Percentiles rank a stretch among this genome's conserved stretches.
These are phyloP conservation scores for Cyclophora punctaria DNA, from an alignment of 2,888 invertebrate species.

Conservation along the genomic window DNA sequence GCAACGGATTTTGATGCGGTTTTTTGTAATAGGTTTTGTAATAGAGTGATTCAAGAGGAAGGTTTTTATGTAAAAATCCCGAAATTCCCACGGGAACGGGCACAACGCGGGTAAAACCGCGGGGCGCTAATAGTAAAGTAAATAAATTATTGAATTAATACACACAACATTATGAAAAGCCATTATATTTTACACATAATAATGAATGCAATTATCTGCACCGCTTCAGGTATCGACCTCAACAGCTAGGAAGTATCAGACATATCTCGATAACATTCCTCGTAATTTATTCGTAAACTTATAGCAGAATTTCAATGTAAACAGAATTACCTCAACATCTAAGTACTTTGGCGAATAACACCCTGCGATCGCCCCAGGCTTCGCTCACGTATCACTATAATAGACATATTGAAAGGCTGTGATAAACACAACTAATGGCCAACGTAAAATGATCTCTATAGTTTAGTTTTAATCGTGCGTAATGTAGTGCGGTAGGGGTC, in stretches of 20 bases:
- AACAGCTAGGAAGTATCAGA: constrained; percentile 9
- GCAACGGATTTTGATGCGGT: too few relatives aligned
- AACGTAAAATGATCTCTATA: constrained; percentile 19
- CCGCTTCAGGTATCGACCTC: constrained; percentile 11
- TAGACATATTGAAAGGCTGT: constrained; percentile 45
- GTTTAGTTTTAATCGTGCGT: too few relatives aligned
- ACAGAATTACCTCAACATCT: constrained; percentile 38
- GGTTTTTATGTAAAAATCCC: too few relatives aligned
- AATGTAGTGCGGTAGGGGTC: constrained; percentile 23
- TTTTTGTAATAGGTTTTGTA: too few relatives aligned
- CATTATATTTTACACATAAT: neutral
- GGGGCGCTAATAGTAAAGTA: too few relatives aligned
- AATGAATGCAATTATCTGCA: constrained; percentile 13
- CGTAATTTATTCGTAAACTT: constrained; percentile 13
- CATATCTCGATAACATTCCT: constrained; percentile 13
- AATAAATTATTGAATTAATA: neutral
- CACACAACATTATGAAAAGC: neutral
- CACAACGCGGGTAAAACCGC: too few relatives aligned
- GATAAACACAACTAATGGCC: constrained; percentile 34
- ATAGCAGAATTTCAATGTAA: constrained; percentile 37
- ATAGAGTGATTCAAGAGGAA: too few relatives aligned
- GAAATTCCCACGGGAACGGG: too few relatives aligned
- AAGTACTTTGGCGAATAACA: constrained; percentile 35
- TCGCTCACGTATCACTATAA: constrained; percentile 41
- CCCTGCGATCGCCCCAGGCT: constrained; percentile 39